Evolutionary conservation across 30 jellyfish, hydroid and myxozoan genomes (phyloP).

Genomic region (Rhopilema esculentum): DNA sequence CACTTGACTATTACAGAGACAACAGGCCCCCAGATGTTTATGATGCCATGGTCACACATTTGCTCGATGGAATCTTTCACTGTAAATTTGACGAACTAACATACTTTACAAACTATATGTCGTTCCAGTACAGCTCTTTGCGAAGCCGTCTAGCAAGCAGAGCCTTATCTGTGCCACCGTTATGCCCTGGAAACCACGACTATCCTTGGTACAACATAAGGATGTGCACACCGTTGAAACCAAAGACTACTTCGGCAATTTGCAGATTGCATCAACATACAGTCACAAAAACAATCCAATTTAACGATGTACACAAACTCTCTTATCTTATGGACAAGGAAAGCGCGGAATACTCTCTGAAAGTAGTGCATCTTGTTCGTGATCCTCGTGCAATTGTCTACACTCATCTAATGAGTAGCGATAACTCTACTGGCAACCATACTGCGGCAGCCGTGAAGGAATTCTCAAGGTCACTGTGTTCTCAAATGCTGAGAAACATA

Average conservation of each 20-base stretch:
- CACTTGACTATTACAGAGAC: conserved; percentile 94
- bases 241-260: conserved; percentile 98
- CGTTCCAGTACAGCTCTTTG: conserved; percentile 98
- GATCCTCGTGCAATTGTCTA: conserved; percentile 98
- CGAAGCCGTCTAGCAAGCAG: conserved; percentile 99
- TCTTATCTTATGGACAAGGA: conserved; percentile 99
- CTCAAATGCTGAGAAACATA: conserved; percentile 93
- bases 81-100: conserved; percentile 98
- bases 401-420: conserved; percentile 85
- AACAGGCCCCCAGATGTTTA: conserved; percentile 98
- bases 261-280: conserved; percentile 99
- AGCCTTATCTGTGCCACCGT: conserved; percentile 98
- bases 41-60: conserved; percentile 99
- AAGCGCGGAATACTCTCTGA: conserved; percentile 95
- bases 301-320: conserved; percentile 94
- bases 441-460: conserved; percentile 77
- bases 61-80: conserved; percentile 96
- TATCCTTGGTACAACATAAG: conserved; percentile 95
- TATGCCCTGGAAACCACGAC: conserved; percentile 94
- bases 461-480: conserved; percentile 82
- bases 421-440: conserved; percentile 75
- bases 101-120: conserved; percentile 89
- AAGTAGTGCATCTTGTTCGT: conserved; percentile 98
- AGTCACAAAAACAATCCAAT: conserved; percentile 92
- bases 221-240: conserved; percentile 99